phyloP scores from a whole-genome alignment of 2,888 invertebrate species.

The Oxystoma pomonae region DNA sequence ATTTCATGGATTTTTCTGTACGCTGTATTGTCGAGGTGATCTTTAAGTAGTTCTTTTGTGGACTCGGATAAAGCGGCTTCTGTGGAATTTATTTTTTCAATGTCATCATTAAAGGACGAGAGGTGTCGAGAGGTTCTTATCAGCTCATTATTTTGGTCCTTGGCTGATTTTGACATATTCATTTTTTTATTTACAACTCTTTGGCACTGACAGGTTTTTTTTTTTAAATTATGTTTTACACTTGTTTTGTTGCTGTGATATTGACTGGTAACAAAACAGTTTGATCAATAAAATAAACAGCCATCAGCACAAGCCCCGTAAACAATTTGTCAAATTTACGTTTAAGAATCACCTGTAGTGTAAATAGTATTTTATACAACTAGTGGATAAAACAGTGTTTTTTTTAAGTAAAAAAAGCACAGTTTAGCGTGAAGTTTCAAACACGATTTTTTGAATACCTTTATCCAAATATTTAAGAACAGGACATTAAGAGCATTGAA shows the following conservation, averaged over 20 bases:
- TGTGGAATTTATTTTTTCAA: not conserved
- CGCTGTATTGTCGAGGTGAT: slow-evolving; percentile 20
- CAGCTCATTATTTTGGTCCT: not conserved
- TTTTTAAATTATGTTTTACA: not conserved
- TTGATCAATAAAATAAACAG: no score
- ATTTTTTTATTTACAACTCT: not conserved
- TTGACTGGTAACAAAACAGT: not conserved
- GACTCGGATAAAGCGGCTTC: slow-evolving; percentile 13
- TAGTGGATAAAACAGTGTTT: no score
- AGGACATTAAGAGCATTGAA: no score
- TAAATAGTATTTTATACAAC: no score
- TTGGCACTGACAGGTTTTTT: not conserved
- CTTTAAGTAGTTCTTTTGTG: slow-evolving; percentile 15
- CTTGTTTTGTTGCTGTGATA: not conserved
- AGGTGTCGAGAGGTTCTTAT: not conserved
- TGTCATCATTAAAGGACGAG: not conserved
- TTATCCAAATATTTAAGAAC: no score
- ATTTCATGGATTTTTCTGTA: slow-evolving; percentile 29
- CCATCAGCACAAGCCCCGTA: no score
- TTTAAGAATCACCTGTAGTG: no score
- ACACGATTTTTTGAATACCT: no score
- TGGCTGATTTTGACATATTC: not conserved
- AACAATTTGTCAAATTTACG: no score
- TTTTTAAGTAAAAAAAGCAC: no score
- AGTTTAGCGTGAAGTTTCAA: no score